Conservation (phyloP, 2,113 vertebrate species). For the Pangasianodon hypophthalmus region DNA sequence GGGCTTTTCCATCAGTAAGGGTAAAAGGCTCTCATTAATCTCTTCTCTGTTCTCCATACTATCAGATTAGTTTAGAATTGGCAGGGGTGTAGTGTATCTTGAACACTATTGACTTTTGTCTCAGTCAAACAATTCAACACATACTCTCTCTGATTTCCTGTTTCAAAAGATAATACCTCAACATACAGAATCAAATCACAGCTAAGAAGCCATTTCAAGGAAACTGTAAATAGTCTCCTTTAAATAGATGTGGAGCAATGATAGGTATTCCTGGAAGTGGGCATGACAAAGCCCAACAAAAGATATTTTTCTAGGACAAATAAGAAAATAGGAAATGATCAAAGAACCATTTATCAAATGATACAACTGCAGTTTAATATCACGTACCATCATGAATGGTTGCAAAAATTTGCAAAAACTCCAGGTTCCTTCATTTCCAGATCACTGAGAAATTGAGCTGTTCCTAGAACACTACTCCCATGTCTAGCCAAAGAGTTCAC, state of each 20-base stretch:
- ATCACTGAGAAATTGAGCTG: neutral
- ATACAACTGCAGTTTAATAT: neutral
- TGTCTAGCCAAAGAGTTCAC: neutral
- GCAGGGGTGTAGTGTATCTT: neutral
- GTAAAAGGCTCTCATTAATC: too few relatives aligned
- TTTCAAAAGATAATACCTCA: neutral
- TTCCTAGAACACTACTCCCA: neutral
- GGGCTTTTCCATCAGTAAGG: neutral
- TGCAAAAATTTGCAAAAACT: neutral
- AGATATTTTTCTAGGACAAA: neutral
- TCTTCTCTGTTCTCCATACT: too few relatives aligned
- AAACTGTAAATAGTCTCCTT: too few relatives aligned
- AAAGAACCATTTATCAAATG: neutral
- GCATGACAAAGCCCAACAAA: too few relatives aligned
- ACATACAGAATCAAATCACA: too few relatives aligned
- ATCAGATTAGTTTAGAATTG: neutral
- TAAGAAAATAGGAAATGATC: too few relatives aligned
- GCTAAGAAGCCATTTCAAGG: neutral
- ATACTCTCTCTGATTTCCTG: neutral
- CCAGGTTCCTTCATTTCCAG: neutral
- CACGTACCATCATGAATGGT: too few relatives aligned
- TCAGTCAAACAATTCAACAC: neutral
- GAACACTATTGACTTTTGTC: neutral
- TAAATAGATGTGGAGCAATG: too few relatives aligned
- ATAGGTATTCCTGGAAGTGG: too few relatives aligned